Percentiles rank a stretch among this genome's conserved stretches.
phyloP scores from a whole-genome alignment of 2,888 invertebrate species.

The Notodonta ziczac region DNA sequence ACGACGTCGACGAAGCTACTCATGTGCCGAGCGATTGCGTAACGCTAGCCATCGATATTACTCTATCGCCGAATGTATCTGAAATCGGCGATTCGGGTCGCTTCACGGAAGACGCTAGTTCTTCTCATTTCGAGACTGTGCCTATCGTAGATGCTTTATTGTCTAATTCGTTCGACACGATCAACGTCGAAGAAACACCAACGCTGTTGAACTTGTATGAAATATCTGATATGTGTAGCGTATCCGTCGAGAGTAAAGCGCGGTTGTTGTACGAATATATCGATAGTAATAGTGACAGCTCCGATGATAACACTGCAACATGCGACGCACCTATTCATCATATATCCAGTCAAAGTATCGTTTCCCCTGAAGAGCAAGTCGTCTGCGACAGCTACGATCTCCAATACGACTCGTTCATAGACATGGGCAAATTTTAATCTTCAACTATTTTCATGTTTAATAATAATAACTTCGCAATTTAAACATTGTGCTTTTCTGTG shows the following conservation, averaged over 20 bases:
- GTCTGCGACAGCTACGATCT: constrained; percentile 70
- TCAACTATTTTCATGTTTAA: constrained; percentile 41
- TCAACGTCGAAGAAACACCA: constrained; percentile 53
- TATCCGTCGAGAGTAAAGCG: constrained; percentile 26
- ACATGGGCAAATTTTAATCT: constrained; percentile 79
- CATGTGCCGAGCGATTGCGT: constrained; percentile 53
- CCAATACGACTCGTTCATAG: constrained; percentile 81
- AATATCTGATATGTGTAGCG: constrained; percentile 40
- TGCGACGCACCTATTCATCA: constrained; percentile 54
- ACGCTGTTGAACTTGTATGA: constrained; percentile 41
- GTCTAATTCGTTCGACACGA: constrained; percentile 66
- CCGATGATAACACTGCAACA: constrained; percentile 66
- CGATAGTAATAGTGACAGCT: constrained; percentile 70
- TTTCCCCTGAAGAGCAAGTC: constrained; percentile 51
- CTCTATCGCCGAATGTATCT: constrained; percentile 64
- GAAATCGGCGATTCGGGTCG: constrained; percentile 74
- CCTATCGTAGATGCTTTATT: constrained; percentile 72
- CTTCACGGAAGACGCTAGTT: constrained; percentile 73
- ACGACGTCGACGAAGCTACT: constrained; percentile 48
- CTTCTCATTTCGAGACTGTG: constrained; percentile 62
- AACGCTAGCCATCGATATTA: constrained; percentile 55
- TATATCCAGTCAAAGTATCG: constrained; percentile 40
- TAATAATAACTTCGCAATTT: constrained; percentile 41
- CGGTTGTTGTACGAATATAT: constrained; percentile 65
- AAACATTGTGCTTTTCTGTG: constrained; percentile 59